These are phyloP conservation scores for Antheraea yamamai DNA, from an alignment of 2,888 invertebrate genomes.

Conservation along the genomic window DNA sequence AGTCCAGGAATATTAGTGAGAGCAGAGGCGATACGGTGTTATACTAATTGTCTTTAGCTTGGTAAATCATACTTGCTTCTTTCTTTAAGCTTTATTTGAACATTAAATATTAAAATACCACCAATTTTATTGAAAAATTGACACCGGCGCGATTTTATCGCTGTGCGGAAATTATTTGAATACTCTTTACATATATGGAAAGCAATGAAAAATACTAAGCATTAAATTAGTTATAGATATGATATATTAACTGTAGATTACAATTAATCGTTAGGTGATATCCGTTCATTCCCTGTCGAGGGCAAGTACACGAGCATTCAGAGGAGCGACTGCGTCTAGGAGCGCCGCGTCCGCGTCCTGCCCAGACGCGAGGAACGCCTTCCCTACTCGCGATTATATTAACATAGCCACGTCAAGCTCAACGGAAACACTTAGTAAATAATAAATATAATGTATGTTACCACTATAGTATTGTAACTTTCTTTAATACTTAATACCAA, in stretches of 20 bases:
- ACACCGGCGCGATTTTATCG: not conserved
- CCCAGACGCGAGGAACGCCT: constrained; percentile 58
- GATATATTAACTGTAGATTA: not conserved
- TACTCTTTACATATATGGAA: not conserved
- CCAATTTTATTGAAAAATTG: not conserved
- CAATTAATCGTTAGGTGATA: constrained; percentile 52
- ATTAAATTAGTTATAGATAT: too few species aligned
- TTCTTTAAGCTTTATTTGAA: too few species aligned
- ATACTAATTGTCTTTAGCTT: too few species aligned
- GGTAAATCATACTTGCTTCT: too few species aligned
- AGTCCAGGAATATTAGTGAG: too few species aligned
- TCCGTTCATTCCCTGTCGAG: constrained; percentile 68
- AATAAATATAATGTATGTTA: not conserved
- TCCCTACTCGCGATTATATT: constrained; percentile 61
- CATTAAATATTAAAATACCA: too few species aligned
- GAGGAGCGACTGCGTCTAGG: constrained; percentile 39
- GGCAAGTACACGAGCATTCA: constrained; percentile 45
- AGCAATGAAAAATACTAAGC: too few species aligned
- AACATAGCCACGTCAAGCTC: constrained; percentile 63
- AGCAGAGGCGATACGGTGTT: too few species aligned
- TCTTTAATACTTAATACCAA: too few species aligned
- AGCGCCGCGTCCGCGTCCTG: constrained; percentile 54
- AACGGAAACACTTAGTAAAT: not conserved
- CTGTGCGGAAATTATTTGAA: not conserved
- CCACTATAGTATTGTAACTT: not conserved